These are phyloP conservation scores for Hypomesus transpacificus DNA, from an alignment of 2,113 vertebrate genomes.

Conservation along the genomic window DNA sequence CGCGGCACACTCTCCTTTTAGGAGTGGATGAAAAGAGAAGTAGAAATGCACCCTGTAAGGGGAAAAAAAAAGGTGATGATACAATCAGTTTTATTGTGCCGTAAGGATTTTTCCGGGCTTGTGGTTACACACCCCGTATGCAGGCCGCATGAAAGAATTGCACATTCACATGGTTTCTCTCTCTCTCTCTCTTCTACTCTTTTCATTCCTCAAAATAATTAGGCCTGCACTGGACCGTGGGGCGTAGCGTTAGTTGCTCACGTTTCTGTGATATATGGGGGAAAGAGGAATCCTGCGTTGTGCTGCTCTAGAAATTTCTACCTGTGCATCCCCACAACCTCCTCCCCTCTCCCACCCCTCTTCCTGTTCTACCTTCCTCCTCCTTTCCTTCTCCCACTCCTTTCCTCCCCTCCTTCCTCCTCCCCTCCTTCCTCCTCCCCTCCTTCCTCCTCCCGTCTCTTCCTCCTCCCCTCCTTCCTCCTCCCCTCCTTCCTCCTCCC, in stretches of 20 bases:
- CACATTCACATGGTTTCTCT: slow-evolving; percentile 61
- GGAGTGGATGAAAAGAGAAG: slow-evolving; percentile 58
- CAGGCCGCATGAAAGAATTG: slow-evolving; percentile 67
- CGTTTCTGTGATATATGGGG: slow-evolving; percentile 54
- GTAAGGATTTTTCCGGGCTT: slow-evolving; percentile 69
- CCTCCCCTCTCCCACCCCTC: too few relatives aligned
- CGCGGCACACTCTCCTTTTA: slow-evolving; percentile 53
- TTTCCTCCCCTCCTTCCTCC: neutral
- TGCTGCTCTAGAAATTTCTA: slow-evolving; percentile 66
- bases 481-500: too few relatives aligned
- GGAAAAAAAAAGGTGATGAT: slow-evolving; percentile 74
- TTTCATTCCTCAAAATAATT: slow-evolving; percentile 70
- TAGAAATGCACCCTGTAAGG: slow-evolving; percentile 71
- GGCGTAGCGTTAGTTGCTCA: slow-evolving; percentile 60
- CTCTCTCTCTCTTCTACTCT: slow-evolving; percentile 27
- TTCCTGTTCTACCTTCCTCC: too few relatives aligned
- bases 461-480: too few relatives aligned
- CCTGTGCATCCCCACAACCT: slow-evolving; percentile 47
- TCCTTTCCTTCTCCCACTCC: too few relatives aligned
- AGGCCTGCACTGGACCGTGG: slow-evolving; percentile 64
- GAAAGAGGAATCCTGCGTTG: slow-evolving; percentile 20
- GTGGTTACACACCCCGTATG: slow-evolving; percentile 67
- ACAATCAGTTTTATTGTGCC: slow-evolving; percentile 72
- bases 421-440: neutral
- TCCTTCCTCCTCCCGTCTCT: neutral